Percentiles rank a stretch among this genome's conserved stretches.
These are phyloP conservation scores for Girardia tigrina DNA, from an alignment of 2,888 invertebrate species.

Conservation along the genomic window DNA sequence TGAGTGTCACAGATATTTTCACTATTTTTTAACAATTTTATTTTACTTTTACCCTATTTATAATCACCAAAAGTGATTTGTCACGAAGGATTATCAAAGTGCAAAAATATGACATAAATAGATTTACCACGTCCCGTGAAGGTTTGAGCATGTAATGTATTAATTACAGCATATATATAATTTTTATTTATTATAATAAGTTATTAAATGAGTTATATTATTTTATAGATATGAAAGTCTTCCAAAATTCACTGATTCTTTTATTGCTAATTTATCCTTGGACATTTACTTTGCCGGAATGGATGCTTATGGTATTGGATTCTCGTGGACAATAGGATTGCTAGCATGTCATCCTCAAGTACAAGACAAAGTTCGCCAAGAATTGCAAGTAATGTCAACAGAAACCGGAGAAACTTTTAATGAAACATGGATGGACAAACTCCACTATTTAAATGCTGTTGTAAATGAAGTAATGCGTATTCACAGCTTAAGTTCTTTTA, in stretches of 20 bases:
- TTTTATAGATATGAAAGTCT: neutral
- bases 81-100: too few species aligned
- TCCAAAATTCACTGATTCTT: neutral
- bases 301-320: neutral
- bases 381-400: neutral
- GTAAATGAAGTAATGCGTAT: conserved; percentile 19
- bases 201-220: too few species aligned
- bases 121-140: too few species aligned
- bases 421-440: neutral
- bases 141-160: too few species aligned
- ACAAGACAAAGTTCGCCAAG: conserved; percentile 4
- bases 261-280: neutral
- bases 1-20: too few species aligned
- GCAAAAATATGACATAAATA: too few species aligned
- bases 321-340: neutral
- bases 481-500: neutral
- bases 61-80: too few species aligned
- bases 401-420: neutral
- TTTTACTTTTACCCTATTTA: too few species aligned
- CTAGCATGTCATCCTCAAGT: conserved; percentile 20
- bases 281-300: neutral
- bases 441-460: neutral
- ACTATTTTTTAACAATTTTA: too few species aligned
- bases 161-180: too few species aligned
- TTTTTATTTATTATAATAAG: too few species aligned